Base-by-base conservation (phyloP, 2,113 vertebrate species). In the Solea solea region DNA sequence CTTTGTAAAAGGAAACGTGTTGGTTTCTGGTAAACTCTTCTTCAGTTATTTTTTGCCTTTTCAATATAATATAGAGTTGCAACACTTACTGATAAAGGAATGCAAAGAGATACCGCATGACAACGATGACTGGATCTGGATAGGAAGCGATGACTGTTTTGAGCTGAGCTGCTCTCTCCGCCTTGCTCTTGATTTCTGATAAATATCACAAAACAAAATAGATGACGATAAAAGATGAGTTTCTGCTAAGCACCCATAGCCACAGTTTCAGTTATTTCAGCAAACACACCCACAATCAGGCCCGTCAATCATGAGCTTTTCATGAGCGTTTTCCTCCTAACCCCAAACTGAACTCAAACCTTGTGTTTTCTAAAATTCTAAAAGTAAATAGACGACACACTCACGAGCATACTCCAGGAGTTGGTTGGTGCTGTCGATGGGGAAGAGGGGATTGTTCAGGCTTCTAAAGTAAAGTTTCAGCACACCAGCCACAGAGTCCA, bases 81-180 rank as follows among this genome's bases (percentile, higher is more conserved):
- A 64, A 57, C 56, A 93, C 96, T 96, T 88, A 97, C 96, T 97
- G 96, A 80, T 95, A 94, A 74, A 97, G 94, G 85, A 97, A 97
- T 55, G 94, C 92, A 88, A 97, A 97, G 42, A 97, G 94, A 59
- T 97, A 97, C 87, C 96, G 92, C 90, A 97, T 93, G 55, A 97
- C 94, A 21, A 96, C 83, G 61, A 95, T 86, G 44, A 95, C 62
- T 0, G 92, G 76, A 0, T 87, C n/a, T 0, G 95, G 93, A 51
- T 94, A 94, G 44, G 81, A 90, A 4, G 75, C 69, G 74, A 97
- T 78, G 49, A 96, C 72, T 0, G 52, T 45, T 86, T 93, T 93
- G 58, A 97, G 69, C 2, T 90, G 88, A 21, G 79, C 72, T 5
- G 88, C 90, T 72, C 91, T 86, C 70, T 94, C 93, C 2, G 81